phyloP scores from a whole-genome alignment of 2,797 vertebrate species.

The Sebastes taczanowskii region DNA sequence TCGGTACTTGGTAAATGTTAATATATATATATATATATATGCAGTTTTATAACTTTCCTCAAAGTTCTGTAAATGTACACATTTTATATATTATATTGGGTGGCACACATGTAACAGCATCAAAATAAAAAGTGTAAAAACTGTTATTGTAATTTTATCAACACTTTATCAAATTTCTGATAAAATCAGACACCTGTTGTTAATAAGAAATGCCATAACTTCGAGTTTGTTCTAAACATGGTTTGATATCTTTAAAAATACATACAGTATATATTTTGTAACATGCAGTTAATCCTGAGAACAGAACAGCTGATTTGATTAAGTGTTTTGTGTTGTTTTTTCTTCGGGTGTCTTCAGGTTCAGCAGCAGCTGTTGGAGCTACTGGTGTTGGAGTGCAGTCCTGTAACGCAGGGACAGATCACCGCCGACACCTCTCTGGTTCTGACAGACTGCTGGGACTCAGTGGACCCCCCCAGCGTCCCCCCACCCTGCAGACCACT shows the following conservation, averaged over 20 bases:
- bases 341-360: slow-evolving; percentile 15
- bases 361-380: slow-evolving; percentile 67
- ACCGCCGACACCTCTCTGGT: slow-evolving; percentile 72
- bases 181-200: background rate
- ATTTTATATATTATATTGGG: background rate
- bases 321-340: background rate
- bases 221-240: too few relatives aligned
- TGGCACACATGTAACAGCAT: background rate
- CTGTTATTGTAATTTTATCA: background rate
- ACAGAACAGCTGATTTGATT: background rate
- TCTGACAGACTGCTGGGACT: slow-evolving; percentile 75
- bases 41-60: background rate
- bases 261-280: background rate
- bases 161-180: background rate
- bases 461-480: background rate
- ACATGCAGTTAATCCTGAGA: background rate
- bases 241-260: background rate
- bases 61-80: background rate
- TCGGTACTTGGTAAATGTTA: background rate
- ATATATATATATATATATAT: too few relatives aligned
- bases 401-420: slow-evolving; percentile 77
- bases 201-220: background rate
- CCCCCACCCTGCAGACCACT: background rate
- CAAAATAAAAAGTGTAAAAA: background rate
- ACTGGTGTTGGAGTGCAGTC: slow-evolving; percentile 79